A percentile compares a stretch with the other conserved stretches of the same genome.
Evolutionary conservation across 2,888 invertebrate genomes (phyloP).

Genomic region (Cantharis lateralis): DNA sequence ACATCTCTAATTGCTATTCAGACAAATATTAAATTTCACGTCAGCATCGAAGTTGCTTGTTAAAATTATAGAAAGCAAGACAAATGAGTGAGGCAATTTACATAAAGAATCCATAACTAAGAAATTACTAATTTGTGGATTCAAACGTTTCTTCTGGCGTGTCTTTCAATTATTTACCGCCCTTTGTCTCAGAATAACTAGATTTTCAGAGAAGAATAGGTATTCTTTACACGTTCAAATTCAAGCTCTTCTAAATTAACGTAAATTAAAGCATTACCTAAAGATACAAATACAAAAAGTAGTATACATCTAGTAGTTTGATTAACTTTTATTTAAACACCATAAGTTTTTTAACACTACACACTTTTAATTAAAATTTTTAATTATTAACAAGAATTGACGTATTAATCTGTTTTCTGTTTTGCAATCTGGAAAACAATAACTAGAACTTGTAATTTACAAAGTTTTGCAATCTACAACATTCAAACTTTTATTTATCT

Average conservation of each 20-base stretch:
- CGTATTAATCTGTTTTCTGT: neutral
- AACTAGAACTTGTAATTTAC: neutral
- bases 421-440: neutral
- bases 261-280: constrained; percentile 44
- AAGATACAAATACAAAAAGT: neutral
- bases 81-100: constrained; percentile 37
- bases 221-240: constrained; percentile 47
- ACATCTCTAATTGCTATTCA: constrained; percentile 24
- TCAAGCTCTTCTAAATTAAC: constrained; percentile 49
- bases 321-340: neutral
- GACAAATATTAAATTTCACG: constrained; percentile 28
- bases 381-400: neutral
- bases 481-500: neutral
- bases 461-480: neutral
- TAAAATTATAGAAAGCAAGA: constrained; percentile 25
- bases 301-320: neutral
- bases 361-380: neutral
- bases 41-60: constrained; percentile 14
- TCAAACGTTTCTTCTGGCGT: constrained; percentile 42
- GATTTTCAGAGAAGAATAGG: constrained; percentile 42
- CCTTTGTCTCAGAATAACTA: constrained; percentile 51
- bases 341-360: neutral
- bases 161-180: constrained; percentile 51
- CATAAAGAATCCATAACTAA: constrained; percentile 41
- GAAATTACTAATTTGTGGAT: constrained; percentile 48